phyloP scores from a whole-genome alignment of 2,113 vertebrate genomes.

The Cyanoramphus novaezelandiae region DNA sequence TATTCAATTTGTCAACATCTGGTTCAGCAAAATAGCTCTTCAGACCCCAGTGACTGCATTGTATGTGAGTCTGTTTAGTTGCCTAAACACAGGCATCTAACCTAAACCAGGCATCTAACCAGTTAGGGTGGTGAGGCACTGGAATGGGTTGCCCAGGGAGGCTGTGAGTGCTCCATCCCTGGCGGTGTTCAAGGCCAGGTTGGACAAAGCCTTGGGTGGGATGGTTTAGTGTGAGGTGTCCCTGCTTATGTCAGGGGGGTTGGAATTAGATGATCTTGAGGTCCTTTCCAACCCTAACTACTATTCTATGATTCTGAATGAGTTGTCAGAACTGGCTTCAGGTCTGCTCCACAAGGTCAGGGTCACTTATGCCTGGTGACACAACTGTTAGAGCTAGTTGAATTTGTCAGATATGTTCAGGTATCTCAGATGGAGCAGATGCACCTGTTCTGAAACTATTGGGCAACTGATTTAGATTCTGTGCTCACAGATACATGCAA shows the following conservation, averaged over 20 bases:
- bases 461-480: background rate
- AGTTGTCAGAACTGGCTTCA: background rate
- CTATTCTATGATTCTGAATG: background rate
- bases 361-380: background rate
- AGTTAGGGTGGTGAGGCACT: no score
- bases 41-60: background rate
- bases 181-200: no score
- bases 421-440: background rate
- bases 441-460: fast-evolving
- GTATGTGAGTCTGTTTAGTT: background rate
- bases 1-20: background rate
- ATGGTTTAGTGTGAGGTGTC: no score
- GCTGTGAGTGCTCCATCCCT: no score
- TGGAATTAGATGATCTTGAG: no score
- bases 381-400: background rate
- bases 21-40: background rate
- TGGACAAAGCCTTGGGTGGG: no score
- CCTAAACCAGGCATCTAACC: background rate
- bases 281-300: no score
- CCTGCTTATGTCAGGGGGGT: no score
- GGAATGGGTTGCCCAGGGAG: no score
- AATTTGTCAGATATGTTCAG: background rate
- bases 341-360: background rate
- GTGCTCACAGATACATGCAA: fast-evolving
- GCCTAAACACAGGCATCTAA: background rate